Base-by-base conservation (phyloP, 1,140 invertebrate genomes). In the Orchesella cincta region DNA sequence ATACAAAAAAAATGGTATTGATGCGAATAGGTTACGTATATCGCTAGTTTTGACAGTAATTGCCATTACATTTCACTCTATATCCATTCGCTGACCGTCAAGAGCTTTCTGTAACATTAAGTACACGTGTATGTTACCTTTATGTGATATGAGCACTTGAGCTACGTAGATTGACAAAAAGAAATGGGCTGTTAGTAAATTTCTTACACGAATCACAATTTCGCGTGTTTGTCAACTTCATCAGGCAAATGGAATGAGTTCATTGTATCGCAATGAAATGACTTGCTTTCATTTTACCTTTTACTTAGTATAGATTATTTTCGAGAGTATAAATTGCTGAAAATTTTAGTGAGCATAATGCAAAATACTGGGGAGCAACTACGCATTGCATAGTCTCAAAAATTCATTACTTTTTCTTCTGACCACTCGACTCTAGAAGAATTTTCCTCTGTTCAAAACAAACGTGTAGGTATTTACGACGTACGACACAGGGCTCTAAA, bases 171-270 rank as follows among this genome's bases (percentile, higher is more conserved):
- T 46, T 46, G 39, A 8, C 8, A 46, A 46, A 46, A 46, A 12
- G 8, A 46, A 46, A 20, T 46, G 8, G n/a, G n/a, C n/a, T n/a
- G n/a, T n/a, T n/a, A 46, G 39, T 12, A 46, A 18, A 62, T 18
- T 62, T 62, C 54, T 28, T 26, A 62, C 23, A 26, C 20, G 39
- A 62, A 62, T 62, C 23, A 26, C 54, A 14, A 62, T 18, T 62
- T 62, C 26, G 54, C 54, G 54, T 62, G 54, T 62, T 62, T 8
- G n/a, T n/a, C n/a, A n/a, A n/a, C n/a, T n/a, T n/a, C n/a, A 46
- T 46, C 39, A 46, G 20, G 8, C 8, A 8, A 46, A 12, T 46
- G 8, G 39, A 12, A 46, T 20, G 8, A n/a, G n/a, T 46, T 46
- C 39, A 46, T 46, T 5, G 20, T 26, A 23, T 64, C 5, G 12